phyloP scores from a whole-genome alignment of 2,888 invertebrate genomes.

The Muscina levida region DNA sequence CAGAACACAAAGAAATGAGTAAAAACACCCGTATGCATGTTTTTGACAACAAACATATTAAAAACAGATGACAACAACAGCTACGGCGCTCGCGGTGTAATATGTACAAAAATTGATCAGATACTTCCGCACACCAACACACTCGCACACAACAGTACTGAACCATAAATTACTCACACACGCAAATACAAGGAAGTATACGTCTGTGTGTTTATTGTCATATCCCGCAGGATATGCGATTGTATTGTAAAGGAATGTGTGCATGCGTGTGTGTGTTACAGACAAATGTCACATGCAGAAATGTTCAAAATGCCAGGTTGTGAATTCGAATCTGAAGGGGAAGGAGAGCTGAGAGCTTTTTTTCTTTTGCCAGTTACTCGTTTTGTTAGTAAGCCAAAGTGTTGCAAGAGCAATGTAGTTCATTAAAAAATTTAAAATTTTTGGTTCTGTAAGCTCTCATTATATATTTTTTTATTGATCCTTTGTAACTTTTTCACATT shows the following conservation, averaged over 20 bases:
- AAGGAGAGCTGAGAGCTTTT: too few species aligned
- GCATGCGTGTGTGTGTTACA: conserved; percentile 28
- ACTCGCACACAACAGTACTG: not conserved
- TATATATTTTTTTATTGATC: too few species aligned
- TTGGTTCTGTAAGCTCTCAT: too few species aligned
- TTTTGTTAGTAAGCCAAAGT: too few species aligned
- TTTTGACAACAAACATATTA: conserved; percentile 64
- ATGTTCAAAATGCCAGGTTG: conserved; percentile 1
- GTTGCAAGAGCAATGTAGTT: too few species aligned
- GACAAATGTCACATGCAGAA: conserved; percentile 45
- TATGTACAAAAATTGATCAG: conserved; percentile 36
- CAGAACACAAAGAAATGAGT: not conserved
- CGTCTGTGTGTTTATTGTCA: not conserved
- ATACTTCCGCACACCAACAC: not conserved
- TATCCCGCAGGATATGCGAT: too few species aligned
- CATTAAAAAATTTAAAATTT: too few species aligned
- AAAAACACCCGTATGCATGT: conserved; percentile 39
- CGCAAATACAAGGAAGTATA: not conserved
- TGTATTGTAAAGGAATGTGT: not conserved
- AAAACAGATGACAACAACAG: conserved; percentile 63
- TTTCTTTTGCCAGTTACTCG: too few species aligned
- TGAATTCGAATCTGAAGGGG: too few species aligned
- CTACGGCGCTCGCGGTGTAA: conserved; percentile 11
- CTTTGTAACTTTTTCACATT: too few species aligned
- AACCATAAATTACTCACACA: not conserved